Evolutionary conservation across 2,113 vertebrate genomes (phyloP).

Genomic region (Uria lomvia): DNA sequence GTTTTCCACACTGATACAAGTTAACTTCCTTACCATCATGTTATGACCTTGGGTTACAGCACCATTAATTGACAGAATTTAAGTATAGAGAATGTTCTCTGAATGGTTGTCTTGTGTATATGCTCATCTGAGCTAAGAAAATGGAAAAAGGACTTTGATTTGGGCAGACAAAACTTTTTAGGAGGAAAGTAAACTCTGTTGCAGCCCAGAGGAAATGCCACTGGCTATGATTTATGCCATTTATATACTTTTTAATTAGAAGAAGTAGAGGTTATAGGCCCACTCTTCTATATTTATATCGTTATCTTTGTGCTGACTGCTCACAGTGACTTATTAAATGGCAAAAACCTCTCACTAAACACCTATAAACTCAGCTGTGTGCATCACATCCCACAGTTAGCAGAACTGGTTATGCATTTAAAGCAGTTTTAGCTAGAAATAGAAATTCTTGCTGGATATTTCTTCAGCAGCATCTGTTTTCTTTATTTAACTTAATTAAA

Average conservation of each 20-base stretch:
- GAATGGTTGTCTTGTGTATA: neutral
- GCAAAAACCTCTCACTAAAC: neutral
- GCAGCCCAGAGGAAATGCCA: neutral
- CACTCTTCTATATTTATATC: neutral
- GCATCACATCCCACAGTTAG: neutral
- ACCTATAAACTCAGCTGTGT: neutral
- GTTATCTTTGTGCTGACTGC: constrained; percentile 7
- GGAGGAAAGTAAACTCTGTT: neutral
- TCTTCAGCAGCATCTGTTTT: constrained; percentile 12
- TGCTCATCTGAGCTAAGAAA: neutral
- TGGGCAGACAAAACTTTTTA: neutral
- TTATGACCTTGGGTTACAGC: neutral
- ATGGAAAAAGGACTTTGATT: neutral
- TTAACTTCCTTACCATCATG: neutral
- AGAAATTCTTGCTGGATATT: neutral
- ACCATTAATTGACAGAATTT: neutral
- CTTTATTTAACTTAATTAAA: constrained; percentile 36
- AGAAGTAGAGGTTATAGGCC: neutral
- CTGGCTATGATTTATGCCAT: neutral
- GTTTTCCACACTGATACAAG: neutral
- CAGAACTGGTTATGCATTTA: neutral
- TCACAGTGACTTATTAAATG: neutral
- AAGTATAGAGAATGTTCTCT: neutral
- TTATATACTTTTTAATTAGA: neutral
- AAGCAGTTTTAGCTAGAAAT: constrained; percentile 8